Base-by-base conservation (phyloP, 2,888 invertebrate genomes). In the Venusia cambrica region DNA sequence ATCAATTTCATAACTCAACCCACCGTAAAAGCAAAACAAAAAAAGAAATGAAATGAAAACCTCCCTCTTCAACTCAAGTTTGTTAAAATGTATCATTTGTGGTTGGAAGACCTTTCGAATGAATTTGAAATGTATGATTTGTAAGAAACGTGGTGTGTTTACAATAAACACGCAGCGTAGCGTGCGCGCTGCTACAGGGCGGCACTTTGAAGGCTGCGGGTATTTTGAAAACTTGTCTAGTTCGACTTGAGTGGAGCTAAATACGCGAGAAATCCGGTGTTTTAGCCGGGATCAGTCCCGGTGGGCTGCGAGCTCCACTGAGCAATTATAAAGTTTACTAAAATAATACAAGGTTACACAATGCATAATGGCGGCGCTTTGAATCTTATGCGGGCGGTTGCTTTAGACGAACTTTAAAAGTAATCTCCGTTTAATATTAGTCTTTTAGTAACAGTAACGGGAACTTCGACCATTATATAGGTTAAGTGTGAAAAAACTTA, bases 251-350 rank as follows among this genome's bases (percentile, higher is more conserved):
- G 40, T 44, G 45, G 40, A 48, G 39, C 42, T 46, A 52, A 38
- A 46, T 41, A 46, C 15, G 35, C 51, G 46, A 48, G 43, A 57
- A 59, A 53, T 51, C 54, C 51, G 47, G 46, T 55, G 59, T 57
- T 54, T 58, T 56, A 51, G 41, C 46, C 32, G 30, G 43, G 49
- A 60, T 62, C 57, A 59, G 32, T 45, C 34, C 41, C 67, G 74
- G 74, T 71, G 74, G 73, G 43, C 73, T 45, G 20, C 14, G 39
- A 32, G 51, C 57, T 50, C 45, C 47, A 46, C 17, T 39, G 41
- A 16, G 34, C 37, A 34, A 41, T 50, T 51, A 51, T 18, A 30
- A 34, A 44, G 39, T 41, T 42, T 52, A 45, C 44, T 55, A 45
- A 49, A 53, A 58, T 52, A 63, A 58, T 48, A 55, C 39, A 32